phyloP scores from a whole-genome alignment of 2,113 vertebrate species.

The Thymallus thymallus region DNA sequence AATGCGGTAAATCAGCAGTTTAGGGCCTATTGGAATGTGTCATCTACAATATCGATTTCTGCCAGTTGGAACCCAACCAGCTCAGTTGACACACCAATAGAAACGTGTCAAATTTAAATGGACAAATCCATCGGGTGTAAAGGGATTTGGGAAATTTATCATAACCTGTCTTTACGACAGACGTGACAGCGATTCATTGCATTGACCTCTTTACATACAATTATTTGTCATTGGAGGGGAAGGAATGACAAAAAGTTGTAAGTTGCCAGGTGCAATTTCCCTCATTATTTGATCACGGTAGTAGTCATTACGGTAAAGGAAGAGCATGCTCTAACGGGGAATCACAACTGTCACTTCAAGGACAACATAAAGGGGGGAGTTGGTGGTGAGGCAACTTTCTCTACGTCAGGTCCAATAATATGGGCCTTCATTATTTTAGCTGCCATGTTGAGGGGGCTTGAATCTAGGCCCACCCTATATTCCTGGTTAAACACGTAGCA shows the following conservation, averaged over 20 bases:
- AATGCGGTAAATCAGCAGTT: background rate
- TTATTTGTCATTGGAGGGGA: background rate
- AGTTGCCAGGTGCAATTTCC: background rate
- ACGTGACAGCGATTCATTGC: background rate
- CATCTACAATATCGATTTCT: background rate
- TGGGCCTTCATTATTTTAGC: too few species aligned
- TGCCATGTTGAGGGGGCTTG: too few species aligned
- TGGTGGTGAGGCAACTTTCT: too few species aligned
- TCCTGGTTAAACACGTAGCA: too few species aligned
- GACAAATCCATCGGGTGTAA: too few species aligned
- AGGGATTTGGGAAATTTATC: too few species aligned
- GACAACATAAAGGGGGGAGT: background rate
- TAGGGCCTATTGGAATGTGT: background rate
- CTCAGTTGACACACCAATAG: background rate
- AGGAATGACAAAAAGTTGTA: background rate
- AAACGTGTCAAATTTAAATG: too few species aligned
- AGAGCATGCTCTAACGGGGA: background rate
- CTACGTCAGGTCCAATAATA: too few species aligned
- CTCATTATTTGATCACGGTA: background rate
- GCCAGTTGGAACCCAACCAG: background rate
- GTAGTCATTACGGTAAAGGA: background rate
- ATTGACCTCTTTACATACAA: background rate
- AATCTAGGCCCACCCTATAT: too few species aligned
- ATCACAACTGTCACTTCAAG: conserved; percentile 10
- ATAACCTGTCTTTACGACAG: too few species aligned